These are phyloP conservation scores for Phlogophora meticulosa DNA, from an alignment of 2,888 invertebrate genomes.

Conservation along the genomic window DNA sequence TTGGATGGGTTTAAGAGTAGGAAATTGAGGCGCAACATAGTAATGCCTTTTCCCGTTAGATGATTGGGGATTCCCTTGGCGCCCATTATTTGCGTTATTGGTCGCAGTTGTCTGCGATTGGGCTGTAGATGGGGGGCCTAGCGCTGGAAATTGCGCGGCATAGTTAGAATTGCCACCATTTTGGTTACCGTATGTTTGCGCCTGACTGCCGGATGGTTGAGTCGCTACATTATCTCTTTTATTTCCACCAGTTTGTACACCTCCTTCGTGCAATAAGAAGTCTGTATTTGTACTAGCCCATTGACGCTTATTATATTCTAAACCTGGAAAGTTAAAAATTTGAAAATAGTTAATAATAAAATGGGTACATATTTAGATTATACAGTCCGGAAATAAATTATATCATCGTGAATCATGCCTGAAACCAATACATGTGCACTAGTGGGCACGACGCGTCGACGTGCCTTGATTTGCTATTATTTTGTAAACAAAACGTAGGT, in stretches of 20 bases:
- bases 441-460: neutral
- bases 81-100: slow-evolving; percentile 31
- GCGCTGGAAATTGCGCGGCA: slow-evolving; percentile 65
- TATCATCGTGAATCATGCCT: no score
- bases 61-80: slow-evolving; percentile 45
- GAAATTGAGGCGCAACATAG: slow-evolving; percentile 66
- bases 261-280: slow-evolving; percentile 84
- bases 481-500: slow-evolving; percentile 18
- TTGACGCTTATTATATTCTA: slow-evolving; percentile 73
- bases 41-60: slow-evolving; percentile 64
- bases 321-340: slow-evolving; percentile 75
- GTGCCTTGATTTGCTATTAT: slow-evolving; percentile 12
- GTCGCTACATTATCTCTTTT: slow-evolving; percentile 74
- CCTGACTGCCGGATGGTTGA: slow-evolving; percentile 52
- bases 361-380: neutral
- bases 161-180: slow-evolving; percentile 63
- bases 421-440: neutral
- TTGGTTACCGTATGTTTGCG: slow-evolving; percentile 44
- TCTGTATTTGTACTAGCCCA: slow-evolving; percentile 80
- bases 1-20: slow-evolving; percentile 58
- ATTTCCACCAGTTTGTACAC: slow-evolving; percentile 66
- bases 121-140: slow-evolving; percentile 51
- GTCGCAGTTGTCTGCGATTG: slow-evolving; percentile 47
- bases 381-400: neutral
- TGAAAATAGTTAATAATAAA: neutral